phyloP scores from a whole-genome alignment of 1,140 invertebrate species.

The Epicauta chinensis region DNA sequence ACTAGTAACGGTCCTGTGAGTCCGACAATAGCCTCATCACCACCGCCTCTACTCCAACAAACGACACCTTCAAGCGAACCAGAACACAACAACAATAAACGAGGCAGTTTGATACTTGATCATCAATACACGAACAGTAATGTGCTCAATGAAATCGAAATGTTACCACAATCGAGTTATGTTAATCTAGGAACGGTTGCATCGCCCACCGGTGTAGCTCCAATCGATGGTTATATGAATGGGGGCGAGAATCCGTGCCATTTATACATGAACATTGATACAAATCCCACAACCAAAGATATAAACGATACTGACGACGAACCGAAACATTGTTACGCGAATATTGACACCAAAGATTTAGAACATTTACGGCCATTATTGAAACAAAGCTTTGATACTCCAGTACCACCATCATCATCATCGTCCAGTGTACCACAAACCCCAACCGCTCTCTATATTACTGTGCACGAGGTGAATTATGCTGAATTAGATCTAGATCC shows the following conservation, averaged over 20 bases:
- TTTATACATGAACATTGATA: slow-evolving; percentile 61
- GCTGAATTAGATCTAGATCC: slow-evolving; percentile 66
- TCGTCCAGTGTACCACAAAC: slow-evolving; percentile 43
- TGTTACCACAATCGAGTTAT: slow-evolving; percentile 36
- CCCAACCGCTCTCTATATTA: slow-evolving; percentile 43
- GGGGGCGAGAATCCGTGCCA: slow-evolving; percentile 42
- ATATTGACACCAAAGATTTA: slow-evolving; percentile 56
- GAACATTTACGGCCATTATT: slow-evolving; percentile 45
- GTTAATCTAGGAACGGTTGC: slow-evolving; percentile 38
- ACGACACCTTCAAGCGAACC: neutral
- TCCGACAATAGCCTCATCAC: slow-evolving; percentile 25
- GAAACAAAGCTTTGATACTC: slow-evolving; percentile 25
- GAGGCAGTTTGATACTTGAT: slow-evolving; percentile 28
- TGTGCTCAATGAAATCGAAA: slow-evolving; percentile 21
- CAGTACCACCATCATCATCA: too few species aligned
- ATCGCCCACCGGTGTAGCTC: slow-evolving; percentile 37
- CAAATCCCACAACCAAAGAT: slow-evolving; percentile 34
- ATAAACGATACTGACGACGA: slow-evolving; percentile 39
- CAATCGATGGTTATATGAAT: slow-evolving; percentile 9
- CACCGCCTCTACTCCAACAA: slow-evolving; percentile 25
- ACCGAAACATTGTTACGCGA: slow-evolving; percentile 55
- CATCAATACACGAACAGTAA: slow-evolving; percentile 31
- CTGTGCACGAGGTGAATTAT: slow-evolving; percentile 64
- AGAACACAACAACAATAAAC: slow-evolving; percentile 44
- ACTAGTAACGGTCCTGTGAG: slow-evolving; percentile 37